A percentile compares a stretch with the other conserved stretches of the same genome.
These are phyloP conservation scores for Antechinus stuartii DNA, from an alignment of 2,113 vertebrate genomes.

Conservation along the genomic window DNA sequence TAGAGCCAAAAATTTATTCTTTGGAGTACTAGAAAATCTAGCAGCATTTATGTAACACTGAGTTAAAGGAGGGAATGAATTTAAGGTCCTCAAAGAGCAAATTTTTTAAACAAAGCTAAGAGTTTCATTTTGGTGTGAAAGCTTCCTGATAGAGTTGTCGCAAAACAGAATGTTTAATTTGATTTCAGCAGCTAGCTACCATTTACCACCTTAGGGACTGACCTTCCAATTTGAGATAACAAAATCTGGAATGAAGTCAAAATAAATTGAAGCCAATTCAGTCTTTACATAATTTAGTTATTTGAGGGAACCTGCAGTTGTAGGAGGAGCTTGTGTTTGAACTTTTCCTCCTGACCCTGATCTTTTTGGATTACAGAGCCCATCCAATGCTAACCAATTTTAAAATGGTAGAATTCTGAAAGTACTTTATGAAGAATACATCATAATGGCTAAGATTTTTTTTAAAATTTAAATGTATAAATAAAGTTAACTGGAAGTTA, in stretches of 20 bases:
- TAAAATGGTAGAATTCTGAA: neutral
- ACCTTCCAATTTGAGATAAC: slow-evolving; percentile 69
- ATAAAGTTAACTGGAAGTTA: neutral
- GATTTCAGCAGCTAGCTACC: slow-evolving; percentile 39
- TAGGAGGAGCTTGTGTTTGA: slow-evolving; percentile 56
- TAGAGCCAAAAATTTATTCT: neutral
- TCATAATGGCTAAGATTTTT: neutral
- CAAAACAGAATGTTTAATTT: slow-evolving; percentile 24
- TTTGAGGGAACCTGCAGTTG: slow-evolving; percentile 56
- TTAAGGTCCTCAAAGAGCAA: neutral
- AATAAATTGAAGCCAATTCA: slow-evolving; percentile 69
- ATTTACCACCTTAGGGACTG: slow-evolving; percentile 34
- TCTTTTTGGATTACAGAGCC: slow-evolving; percentile 36
- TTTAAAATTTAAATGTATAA: neutral
- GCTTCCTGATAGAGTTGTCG: slow-evolving; percentile 30
- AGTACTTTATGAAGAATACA: neutral
- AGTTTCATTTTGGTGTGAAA: slow-evolving; percentile 17
- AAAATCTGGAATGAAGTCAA: slow-evolving; percentile 62
- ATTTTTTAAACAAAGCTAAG: slow-evolving; percentile 41
- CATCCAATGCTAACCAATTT: neutral
- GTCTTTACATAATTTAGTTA: slow-evolving; percentile 38
- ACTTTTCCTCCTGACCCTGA: slow-evolving; percentile 53
- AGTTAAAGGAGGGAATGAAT: neutral
- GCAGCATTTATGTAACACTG: neutral
- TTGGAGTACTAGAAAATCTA: neutral